Evolutionary conservation across 1,140 invertebrate species (phyloP), one percentile per base, ranked within the genome.

Genomic region (Himalopsyche phryganea): DNA sequence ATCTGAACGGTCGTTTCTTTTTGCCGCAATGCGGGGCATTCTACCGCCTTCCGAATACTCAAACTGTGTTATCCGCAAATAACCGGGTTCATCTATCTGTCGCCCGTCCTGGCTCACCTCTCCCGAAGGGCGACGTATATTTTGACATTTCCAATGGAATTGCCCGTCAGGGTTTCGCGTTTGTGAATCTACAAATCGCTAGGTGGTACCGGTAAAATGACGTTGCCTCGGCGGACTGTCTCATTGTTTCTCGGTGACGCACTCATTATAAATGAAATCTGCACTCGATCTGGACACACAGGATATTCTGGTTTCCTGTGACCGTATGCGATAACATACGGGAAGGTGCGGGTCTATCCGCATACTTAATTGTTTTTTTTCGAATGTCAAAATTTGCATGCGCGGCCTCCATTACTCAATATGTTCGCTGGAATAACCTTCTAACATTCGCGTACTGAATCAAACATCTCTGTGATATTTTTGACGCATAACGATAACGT

Each of bases 1-100:
- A 77, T 75, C 75, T 70, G 75, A 73, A 73, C 72, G 71, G 72
- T 73, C 72, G 71, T 73, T 76, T 49, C 60, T 46, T 19, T 75
- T 74, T 76, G 72, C 74, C 74, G 76, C 76, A 76, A 68, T 78
- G 76, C 76, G 72, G 74, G 58, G 46, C 50, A 47, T 44, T 41
- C 50, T 42, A 44, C 41, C 44, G 58, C 58, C 46, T 19, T 44
- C 15, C 58, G n/a, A 17, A 50, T 48, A 19, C 42, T 54, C 51
- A 38, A 47, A 47, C 46, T 36, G 46, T 54, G 51, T 54, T 54
- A 46, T 47, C 53, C 53, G 36, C 53, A 56, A 56, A 56, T 56
- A 56, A 48, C 53, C 53, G 23, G 42, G 32, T 54, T 46, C 17
- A 42, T 41, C 38, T 52, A 44, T 44, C 50, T 52, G 50, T 44